Evolutionary conservation across 2,113 vertebrate species (phyloP), one percentile per base, ranked within the genome.

Genomic region (Ctenomys sociabilis): DNA sequence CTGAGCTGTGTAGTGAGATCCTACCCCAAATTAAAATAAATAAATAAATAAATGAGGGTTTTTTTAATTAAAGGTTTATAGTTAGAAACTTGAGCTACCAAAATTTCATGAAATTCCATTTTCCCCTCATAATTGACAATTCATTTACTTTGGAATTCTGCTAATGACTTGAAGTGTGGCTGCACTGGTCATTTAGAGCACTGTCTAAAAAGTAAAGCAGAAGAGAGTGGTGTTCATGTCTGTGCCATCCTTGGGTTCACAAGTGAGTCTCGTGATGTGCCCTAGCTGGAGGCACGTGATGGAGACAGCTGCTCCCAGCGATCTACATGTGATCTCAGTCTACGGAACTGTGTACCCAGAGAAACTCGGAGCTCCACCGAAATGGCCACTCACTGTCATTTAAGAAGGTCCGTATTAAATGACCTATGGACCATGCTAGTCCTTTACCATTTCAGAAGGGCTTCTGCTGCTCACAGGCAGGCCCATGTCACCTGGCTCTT

Each of bases 141-240:
- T 7, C 63, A 40, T 91, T 94, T 88, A 68, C 57, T 94, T 66
- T 90, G 40, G 9, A 87, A 90, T 92, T 97, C 94, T 57, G 37
- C 35, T 92, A 35, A 64, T n/a, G 28, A 43, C 83, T 75, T 96
- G 59, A n/a, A 91, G 24, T 75, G 95, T 87, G 37, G 64, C 37
- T 86, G 26, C 93, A 72, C 57, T 73, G 93, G 90, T 19, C 37
- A 66, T 21, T 75, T 85, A 88, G 40, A 78, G 43, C 0, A 81
- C 14, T 45, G 30, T 70, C 52, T 90, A 24, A 70, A 91, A 93
- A 45, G 66, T 28, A 54, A 85, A 40, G 37, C 13, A 7, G 61
- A 89, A 64, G 13, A 86, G 82, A 1, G 16, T 45, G 2, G 45
- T 72, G 40, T 84, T 84, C 83, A 52, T 66, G 63, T 93, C 94